Evolutionary conservation across 2,113 vertebrate species (phyloP).

Genomic region (Oncorhynchus kisutch): DNA sequence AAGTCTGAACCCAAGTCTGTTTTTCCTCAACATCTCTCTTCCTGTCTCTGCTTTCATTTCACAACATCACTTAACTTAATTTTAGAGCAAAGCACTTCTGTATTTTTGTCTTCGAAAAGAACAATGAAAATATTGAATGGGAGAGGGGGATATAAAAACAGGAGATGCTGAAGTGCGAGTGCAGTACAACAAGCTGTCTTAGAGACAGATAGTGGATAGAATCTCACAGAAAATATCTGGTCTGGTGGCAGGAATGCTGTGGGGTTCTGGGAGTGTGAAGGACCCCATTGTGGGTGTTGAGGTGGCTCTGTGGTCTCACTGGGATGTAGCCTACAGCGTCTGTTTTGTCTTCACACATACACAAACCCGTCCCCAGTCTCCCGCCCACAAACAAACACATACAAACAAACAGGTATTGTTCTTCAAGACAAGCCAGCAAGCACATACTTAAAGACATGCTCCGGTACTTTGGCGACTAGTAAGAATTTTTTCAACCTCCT

Average conservation of each 20-base stretch:
- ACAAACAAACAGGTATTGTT: constrained; percentile 12
- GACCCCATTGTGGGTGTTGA: constrained; percentile 26
- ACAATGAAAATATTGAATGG: neutral
- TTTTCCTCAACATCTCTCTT: neutral
- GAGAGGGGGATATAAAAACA: too few species aligned
- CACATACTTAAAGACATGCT: constrained; percentile 7
- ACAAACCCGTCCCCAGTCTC: neutral
- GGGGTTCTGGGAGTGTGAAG: constrained; percentile 36
- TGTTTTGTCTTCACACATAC: constrained; percentile 16
- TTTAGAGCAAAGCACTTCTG: neutral
- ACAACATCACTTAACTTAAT: neutral
- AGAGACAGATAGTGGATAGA: too few species aligned
- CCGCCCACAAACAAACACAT: constrained; percentile 16
- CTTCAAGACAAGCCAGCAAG: constrained; percentile 41
- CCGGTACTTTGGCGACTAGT: too few species aligned
- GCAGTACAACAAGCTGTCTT: too few species aligned
- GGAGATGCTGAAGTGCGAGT: too few species aligned
- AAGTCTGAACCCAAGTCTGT: too few species aligned
- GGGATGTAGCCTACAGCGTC: constrained; percentile 33
- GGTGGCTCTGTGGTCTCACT: constrained; percentile 41
- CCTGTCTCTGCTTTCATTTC: neutral
- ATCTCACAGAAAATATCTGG: too few species aligned
- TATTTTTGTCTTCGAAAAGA: neutral
- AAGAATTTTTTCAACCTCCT: too few species aligned
- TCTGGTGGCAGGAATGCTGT: neutral